phyloP scores from a whole-genome alignment of 2,888 invertebrate genomes.

The Achlya flavicornis region DNA sequence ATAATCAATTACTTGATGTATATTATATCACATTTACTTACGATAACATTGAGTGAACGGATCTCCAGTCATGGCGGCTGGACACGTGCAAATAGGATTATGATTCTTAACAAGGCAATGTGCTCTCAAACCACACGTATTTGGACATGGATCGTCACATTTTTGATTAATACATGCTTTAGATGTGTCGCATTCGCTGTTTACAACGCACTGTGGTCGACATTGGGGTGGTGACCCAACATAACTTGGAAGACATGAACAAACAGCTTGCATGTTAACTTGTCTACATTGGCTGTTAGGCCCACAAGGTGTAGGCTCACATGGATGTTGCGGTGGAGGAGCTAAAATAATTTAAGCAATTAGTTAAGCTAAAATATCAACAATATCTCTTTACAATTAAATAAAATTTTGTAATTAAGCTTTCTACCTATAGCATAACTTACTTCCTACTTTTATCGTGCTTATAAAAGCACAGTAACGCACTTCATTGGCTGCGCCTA shows the following conservation, averaged over 20 bases:
- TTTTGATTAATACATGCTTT: constrained; percentile 93
- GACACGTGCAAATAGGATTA: constrained; percentile 94
- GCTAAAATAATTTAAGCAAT: constrained; percentile 46
- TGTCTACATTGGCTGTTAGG: constrained; percentile 93
- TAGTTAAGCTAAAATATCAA: no score
- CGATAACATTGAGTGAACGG: constrained; percentile 91
- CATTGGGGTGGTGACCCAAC: constrained; percentile 92
- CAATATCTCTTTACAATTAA: no score
- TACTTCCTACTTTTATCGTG: no score
- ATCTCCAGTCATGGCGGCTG: constrained; percentile 93
- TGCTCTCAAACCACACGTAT: constrained; percentile 93
- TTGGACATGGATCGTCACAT: constrained; percentile 94
- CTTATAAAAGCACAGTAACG: no score
- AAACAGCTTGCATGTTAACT: constrained; percentile 91
- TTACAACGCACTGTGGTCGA: constrained; percentile 93
- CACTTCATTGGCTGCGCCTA: no score
- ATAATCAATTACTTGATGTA: not conserved
- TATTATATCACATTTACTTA: constrained; percentile 73
- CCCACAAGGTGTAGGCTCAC: constrained; percentile 93
- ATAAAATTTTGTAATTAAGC: no score
- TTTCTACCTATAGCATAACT: no score
- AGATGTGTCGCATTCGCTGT: constrained; percentile 91
- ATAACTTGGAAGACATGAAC: constrained; percentile 91
- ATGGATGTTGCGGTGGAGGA: constrained; percentile 86
- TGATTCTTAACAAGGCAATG: constrained; percentile 93